Conservation (phyloP, 2,797 vertebrate species). For the Leuciscus waleckii region DNA sequence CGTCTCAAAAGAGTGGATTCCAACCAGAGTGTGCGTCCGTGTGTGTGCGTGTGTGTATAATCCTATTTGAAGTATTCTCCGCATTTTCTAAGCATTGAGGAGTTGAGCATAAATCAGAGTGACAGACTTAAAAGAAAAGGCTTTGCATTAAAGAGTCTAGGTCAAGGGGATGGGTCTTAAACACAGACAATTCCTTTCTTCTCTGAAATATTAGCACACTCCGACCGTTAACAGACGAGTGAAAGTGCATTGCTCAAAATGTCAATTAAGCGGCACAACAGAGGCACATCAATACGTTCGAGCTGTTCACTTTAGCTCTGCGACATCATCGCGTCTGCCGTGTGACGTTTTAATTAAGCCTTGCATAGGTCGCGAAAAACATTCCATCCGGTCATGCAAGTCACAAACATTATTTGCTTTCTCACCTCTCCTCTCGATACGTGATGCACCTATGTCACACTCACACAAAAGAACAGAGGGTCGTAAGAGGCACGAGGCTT, state of each 20-base stretch:
- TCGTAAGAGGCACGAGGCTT: not conserved
- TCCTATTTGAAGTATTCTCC: conserved; percentile 55
- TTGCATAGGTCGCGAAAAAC: not conserved
- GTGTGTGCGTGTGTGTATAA: conserved; percentile 45
- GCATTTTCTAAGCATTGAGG: conserved; percentile 49
- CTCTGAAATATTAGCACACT: conserved; percentile 43
- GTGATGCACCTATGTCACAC: not conserved
- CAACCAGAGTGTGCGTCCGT: conserved; percentile 38
- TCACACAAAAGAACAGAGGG: conserved; percentile 2
- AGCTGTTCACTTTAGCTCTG: not conserved
- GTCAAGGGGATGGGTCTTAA: conserved; percentile 43
- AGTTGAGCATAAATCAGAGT: conserved; percentile 53
- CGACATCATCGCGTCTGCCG: not conserved
- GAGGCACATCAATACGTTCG: conserved; percentile 17
- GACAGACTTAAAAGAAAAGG: conserved; percentile 59
- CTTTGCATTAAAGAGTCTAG: conserved; percentile 53
- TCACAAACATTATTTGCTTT: conserved; percentile 16
- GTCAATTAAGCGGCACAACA: conserved; percentile 32
- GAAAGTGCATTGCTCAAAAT: conserved; percentile 20
- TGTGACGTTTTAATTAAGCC: conserved; percentile 32
- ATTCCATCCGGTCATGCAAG: not conserved
- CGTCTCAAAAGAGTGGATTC: not conserved
- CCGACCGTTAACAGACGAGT: not conserved
- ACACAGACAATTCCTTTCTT: conserved; percentile 40
- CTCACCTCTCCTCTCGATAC: not conserved